Conservation (phyloP, 2,888 invertebrate genomes). For the Oithona nana region DNA sequence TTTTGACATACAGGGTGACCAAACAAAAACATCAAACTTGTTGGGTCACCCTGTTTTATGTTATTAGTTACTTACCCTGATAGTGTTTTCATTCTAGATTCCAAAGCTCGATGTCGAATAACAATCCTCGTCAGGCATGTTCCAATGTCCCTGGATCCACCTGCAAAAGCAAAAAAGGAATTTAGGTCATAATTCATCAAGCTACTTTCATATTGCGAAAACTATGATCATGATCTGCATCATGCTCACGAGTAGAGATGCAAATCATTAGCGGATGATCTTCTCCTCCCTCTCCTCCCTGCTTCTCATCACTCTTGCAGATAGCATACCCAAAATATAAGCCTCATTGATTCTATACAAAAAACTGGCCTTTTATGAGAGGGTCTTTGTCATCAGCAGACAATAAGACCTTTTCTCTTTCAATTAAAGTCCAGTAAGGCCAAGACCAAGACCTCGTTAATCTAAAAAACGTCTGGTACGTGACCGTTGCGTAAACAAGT, state of each 20-base stretch:
- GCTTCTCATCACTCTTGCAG: not conserved
- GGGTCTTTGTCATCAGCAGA: too few species aligned
- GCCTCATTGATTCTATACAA: not conserved
- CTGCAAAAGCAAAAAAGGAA: slow-evolving; percentile 39
- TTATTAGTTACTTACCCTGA: slow-evolving; percentile 45
- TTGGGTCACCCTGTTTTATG: too few species aligned
- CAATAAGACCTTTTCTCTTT: too few species aligned
- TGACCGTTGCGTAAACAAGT: too few species aligned
- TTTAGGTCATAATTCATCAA: not conserved
- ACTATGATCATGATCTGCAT: not conserved
- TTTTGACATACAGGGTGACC: too few species aligned
- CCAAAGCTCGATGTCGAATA: slow-evolving; percentile 83
- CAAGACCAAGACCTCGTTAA: too few species aligned
- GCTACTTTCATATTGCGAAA: too few species aligned
- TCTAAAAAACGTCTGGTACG: too few species aligned
- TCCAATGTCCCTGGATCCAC: slow-evolving; percentile 92
- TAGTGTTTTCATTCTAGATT: slow-evolving; percentile 78
- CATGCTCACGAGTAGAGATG: not conserved
- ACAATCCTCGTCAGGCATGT: slow-evolving; percentile 89
- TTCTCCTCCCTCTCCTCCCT: too few species aligned
- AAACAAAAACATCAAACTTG: too few species aligned
- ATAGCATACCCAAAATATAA: not conserved
- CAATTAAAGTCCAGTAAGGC: too few species aligned
- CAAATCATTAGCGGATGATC: not conserved
- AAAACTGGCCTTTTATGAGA: too few species aligned